phyloP scores from a whole-genome alignment of 2,888 invertebrate species.

The Caenorhabditis parvicauda region DNA sequence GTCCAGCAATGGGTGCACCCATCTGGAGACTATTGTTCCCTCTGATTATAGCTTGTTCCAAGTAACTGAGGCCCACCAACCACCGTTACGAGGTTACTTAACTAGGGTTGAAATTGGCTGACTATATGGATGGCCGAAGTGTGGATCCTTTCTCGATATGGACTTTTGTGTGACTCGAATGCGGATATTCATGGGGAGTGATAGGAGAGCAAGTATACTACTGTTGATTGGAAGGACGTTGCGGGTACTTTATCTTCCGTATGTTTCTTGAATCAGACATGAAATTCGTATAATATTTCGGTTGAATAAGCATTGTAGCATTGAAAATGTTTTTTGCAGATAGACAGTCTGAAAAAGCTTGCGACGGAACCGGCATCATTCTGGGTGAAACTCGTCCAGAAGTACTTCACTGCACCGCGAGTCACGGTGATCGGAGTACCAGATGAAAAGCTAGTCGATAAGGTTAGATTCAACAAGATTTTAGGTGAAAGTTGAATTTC shows the following conservation, averaged over 20 bases:
- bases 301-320: not conserved
- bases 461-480: conserved; percentile 66
- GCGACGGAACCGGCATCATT: conserved; percentile 71
- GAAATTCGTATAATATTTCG: not conserved
- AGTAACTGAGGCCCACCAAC: too few relatives aligned
- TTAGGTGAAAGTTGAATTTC: not conserved
- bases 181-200: too few relatives aligned
- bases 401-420: conserved; percentile 40
- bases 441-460: conserved; percentile 71
- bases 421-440: conserved; percentile 68
- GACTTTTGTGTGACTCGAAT: too few relatives aligned
- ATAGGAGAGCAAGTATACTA: too few relatives aligned
- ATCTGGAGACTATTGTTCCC: too few relatives aligned
- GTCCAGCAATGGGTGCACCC: too few relatives aligned
- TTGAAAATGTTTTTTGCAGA: conserved; percentile 8
- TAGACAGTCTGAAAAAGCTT: conserved; percentile 64
- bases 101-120: too few relatives aligned
- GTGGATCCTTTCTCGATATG: too few relatives aligned
- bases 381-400: conserved; percentile 73
- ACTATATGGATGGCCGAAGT: too few relatives aligned
- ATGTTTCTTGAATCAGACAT: not conserved
- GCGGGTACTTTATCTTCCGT: not conserved
- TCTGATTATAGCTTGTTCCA: too few relatives aligned
- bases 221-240: too few relatives aligned
- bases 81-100: too few relatives aligned